A percentile compares a stretch with the other conserved stretches of the same genome.
Evolutionary conservation across 2,797 vertebrate genomes (phyloP).

Genomic region (Muscicapa comitata): DNA sequence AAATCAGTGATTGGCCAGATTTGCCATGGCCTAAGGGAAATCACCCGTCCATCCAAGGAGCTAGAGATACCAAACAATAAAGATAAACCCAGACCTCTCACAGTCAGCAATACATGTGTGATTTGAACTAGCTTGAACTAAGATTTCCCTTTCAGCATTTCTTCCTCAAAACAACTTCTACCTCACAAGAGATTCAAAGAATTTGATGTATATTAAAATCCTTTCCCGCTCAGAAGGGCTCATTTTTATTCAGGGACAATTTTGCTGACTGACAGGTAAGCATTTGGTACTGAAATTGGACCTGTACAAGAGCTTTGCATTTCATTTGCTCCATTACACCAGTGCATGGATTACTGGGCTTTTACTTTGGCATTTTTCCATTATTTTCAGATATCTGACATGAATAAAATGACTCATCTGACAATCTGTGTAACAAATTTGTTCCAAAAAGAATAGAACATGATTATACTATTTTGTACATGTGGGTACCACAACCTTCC

Average conservation of each 20-base stretch:
- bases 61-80: slow-evolving; percentile 52
- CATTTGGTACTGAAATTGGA: slow-evolving; percentile 80
- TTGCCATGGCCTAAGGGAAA: slow-evolving; percentile 12
- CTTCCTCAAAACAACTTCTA: slow-evolving; percentile 60
- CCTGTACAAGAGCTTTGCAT: slow-evolving; percentile 81
- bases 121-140: slow-evolving; percentile 64
- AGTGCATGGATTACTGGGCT: slow-evolving; percentile 82
- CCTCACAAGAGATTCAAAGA: slow-evolving; percentile 76
- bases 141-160: slow-evolving; percentile 69
- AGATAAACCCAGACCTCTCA: slow-evolving; percentile 59
- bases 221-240: slow-evolving; percentile 73
- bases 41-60: slow-evolving; percentile 25
- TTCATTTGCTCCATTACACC: slow-evolving; percentile 88
- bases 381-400: slow-evolving; percentile 82
- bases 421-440: slow-evolving; percentile 83
- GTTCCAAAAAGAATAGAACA: slow-evolving; percentile 80
- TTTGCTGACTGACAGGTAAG: slow-evolving; percentile 84
- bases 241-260: slow-evolving; percentile 83
- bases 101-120: slow-evolving; percentile 39
- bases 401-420: slow-evolving; percentile 80
- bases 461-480: slow-evolving; percentile 82
- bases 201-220: slow-evolving; percentile 88
- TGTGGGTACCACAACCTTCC: slow-evolving; percentile 73
- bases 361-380: slow-evolving; percentile 78
- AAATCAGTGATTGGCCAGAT: slow-evolving; percentile 34